phyloP scores from a whole-genome alignment of 2,113 vertebrate species.

The Scytalopus superciliaris region DNA sequence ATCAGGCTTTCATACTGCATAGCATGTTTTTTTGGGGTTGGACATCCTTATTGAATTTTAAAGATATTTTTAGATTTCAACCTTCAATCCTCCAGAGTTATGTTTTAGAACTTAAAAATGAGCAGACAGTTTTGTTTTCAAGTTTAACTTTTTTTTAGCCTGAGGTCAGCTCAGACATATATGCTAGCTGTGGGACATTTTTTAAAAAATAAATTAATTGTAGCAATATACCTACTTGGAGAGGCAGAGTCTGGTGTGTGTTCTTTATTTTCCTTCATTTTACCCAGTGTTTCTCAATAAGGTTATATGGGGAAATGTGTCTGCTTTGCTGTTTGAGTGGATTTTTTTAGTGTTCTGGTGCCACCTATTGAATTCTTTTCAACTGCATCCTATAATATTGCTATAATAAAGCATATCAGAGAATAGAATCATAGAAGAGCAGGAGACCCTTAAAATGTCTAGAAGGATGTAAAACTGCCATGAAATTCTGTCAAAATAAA shows the following conservation, averaged over 20 bases:
- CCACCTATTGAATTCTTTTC: conserved; percentile 72
- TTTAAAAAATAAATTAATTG: conserved; percentile 14
- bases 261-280: conserved; percentile 21
- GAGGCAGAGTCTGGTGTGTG: neutral
- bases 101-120: neutral
- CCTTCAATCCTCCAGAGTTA: neutral
- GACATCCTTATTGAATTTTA: neutral
- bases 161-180: neutral
- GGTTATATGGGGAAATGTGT: neutral
- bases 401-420: neutral
- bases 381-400: neutral
- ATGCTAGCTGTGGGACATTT: neutral
- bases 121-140: conserved; percentile 6
- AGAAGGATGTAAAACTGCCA: neutral
- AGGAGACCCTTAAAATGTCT: neutral
- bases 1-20: neutral
- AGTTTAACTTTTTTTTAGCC: conserved; percentile 28
- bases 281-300: neutral
- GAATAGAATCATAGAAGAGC: neutral
- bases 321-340: neutral
- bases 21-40: neutral
- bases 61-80: conserved; percentile 35
- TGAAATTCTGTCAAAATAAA: neutral
- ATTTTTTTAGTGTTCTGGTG: conserved; percentile 66
- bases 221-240: neutral